Evolutionary conservation across 2,113 vertebrate species (phyloP).

Genomic region (cattle (Bos taurus)): ARS-UCD2.0 NC_037357.1:87879001-87879500

Average conservation of each 20-base stretch:
- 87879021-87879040: slow-evolving; percentile 97
- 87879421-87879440: background rate
- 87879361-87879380: background rate
- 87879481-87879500: background rate
- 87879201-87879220: slow-evolving; percentile 94
- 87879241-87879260: slow-evolving; percentile 88
- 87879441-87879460: background rate
- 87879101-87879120: slow-evolving; percentile 71
- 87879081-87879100: slow-evolving; percentile 84
- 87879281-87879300: slow-evolving; percentile 89
- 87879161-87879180: slow-evolving; percentile 88
- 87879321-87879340: slow-evolving; percentile 82
- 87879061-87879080: slow-evolving; percentile 91
- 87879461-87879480: background rate
- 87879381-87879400: background rate
- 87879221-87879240: slow-evolving; percentile 95
- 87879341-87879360: background rate
- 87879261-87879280: slow-evolving; percentile 78
- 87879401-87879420: background rate
- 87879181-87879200: slow-evolving; percentile 89
- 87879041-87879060: slow-evolving; percentile 98
- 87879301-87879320: slow-evolving; percentile 99
- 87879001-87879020: slow-evolving; percentile 94
- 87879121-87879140: slow-evolving; percentile 96
- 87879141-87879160: slow-evolving; percentile 99